phyloP scores from a whole-genome alignment of 2,888 invertebrate genomes.

The Ametastegia equiseti region DNA sequence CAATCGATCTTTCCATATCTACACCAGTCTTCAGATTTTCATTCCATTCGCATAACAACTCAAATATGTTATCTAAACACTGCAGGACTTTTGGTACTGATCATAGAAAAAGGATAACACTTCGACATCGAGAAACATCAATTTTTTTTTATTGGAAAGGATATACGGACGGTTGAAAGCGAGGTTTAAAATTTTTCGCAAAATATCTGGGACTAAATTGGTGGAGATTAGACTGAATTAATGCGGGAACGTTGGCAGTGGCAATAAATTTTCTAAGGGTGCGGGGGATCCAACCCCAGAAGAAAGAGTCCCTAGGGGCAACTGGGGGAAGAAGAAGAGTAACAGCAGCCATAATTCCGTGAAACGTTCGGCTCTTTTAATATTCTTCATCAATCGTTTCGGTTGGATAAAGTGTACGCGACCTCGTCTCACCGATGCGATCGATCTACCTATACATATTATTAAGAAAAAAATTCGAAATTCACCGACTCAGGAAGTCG shows the following conservation, averaged over 20 bases:
- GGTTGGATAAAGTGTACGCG: not conserved
- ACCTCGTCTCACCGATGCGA: not conserved
- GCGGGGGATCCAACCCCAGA: slow-evolving; percentile 27
- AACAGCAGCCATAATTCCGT: slow-evolving; percentile 18
- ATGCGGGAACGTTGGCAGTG: slow-evolving; percentile 5
- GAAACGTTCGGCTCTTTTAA: slow-evolving; percentile 26
- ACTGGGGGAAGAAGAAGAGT: not conserved
- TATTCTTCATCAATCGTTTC: slow-evolving; percentile 30
- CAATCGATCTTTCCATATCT: not conserved
- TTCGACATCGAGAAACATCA: no score
- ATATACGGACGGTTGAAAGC: not conserved
- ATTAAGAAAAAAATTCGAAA: no score
- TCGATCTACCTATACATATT: no score
- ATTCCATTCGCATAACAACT: not conserved
- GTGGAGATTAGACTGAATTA: slow-evolving; percentile 37
- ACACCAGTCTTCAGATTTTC: not conserved
- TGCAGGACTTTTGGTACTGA: not conserved
- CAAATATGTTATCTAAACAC: not conserved
- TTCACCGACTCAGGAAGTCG: not conserved
- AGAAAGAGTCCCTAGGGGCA: slow-evolving; percentile 35
- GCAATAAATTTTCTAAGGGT: slow-evolving; percentile 23
- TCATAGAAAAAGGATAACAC: no score
- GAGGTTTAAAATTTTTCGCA: slow-evolving; percentile 11
- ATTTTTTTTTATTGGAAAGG: not conserved
- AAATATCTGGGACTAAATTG: not conserved